phyloP scores from a whole-genome alignment of 1,140 invertebrate genomes.

The Drosophila ananassae region DNA sequence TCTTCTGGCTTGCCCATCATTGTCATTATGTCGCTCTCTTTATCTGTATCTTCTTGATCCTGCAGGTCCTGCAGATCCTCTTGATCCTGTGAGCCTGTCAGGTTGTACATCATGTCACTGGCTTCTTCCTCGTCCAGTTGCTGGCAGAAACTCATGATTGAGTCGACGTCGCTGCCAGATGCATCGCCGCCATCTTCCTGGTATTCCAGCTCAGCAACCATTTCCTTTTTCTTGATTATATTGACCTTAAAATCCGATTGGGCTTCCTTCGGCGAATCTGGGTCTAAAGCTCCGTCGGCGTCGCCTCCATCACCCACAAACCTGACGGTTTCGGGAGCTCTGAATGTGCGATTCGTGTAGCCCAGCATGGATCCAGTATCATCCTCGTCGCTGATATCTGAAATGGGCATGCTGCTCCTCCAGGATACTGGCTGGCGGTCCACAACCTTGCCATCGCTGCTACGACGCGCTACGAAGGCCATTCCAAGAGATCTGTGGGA shows the following conservation, averaged over 20 bases:
- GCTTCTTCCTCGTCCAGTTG: conserved; percentile 38
- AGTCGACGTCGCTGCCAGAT: conserved; percentile 4
- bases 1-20: conserved; percentile 13
- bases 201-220: neutral
- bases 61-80: neutral
- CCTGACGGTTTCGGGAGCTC: conserved; percentile 52
- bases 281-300: neutral
- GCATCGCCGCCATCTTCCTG: neutral
- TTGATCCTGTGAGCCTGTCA: neutral
- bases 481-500: conserved; percentile 41
- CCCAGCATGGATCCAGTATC: conserved; percentile 35
- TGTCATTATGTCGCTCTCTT: neutral
- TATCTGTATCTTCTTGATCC: conserved; percentile 4
- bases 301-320: conserved; percentile 38
- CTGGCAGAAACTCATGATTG: conserved; percentile 23
- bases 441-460: conserved; percentile 47
- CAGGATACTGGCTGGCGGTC: conserved; percentile 47
- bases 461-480: conserved; percentile 61
- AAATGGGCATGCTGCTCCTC: neutral
- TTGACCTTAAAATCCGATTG: neutral
- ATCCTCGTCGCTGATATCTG: conserved; percentile 60
- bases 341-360: conserved; percentile 52
- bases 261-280: neutral
- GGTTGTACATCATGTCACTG: conserved; percentile 2
- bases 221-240: neutral